A percentile compares a stretch with the other conserved stretches of the same genome.
Evolutionary conservation across 1,140 invertebrate genomes (phyloP).

Genomic region (Drosophila simulans): DNA sequence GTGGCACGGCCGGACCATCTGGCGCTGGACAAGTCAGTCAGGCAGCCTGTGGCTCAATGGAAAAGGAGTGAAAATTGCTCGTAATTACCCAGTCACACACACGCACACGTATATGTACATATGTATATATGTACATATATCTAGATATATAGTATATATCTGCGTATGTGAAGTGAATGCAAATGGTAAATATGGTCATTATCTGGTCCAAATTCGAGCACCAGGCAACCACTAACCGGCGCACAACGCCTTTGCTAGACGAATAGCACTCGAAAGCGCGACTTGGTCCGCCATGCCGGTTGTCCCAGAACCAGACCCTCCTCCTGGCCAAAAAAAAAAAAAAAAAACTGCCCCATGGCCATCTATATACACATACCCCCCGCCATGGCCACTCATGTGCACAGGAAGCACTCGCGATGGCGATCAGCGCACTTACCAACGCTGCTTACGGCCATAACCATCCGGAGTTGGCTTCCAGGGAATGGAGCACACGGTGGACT

Average conservation of each 20-base stretch:
- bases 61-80: conserved; percentile 81
- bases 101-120: conserved; percentile 28
- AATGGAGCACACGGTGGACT: conserved; percentile 6
- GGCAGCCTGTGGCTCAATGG: conserved; percentile 60
- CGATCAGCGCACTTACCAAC: conserved; percentile 75
- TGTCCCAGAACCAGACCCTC: conserved; percentile 33
- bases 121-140: too few relatives aligned
- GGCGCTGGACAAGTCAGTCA: conserved; percentile 48
- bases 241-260: conserved; percentile 61
- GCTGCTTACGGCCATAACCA: conserved; percentile 69
- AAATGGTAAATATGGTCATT: conserved; percentile 81
- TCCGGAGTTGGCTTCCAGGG: conserved; percentile 37
- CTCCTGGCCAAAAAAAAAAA: neutral
- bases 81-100: conserved; percentile 68
- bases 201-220: conserved; percentile 65
- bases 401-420: conserved; percentile 80
- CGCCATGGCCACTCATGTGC: conserved; percentile 10
- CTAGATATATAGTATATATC: neutral
- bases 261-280: conserved; percentile 56
- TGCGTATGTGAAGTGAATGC: conserved; percentile 18
- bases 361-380: neutral
- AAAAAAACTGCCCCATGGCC: neutral
- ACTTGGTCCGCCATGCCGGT: conserved; percentile 14
- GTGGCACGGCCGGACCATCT: conserved; percentile 37
- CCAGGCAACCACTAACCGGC: conserved; percentile 39